Evolutionary conservation across 2,888 invertebrate genomes (phyloP), one percentile per base, ranked within the genome.

Genomic region (Rambutsinella grinnellia): DNA sequence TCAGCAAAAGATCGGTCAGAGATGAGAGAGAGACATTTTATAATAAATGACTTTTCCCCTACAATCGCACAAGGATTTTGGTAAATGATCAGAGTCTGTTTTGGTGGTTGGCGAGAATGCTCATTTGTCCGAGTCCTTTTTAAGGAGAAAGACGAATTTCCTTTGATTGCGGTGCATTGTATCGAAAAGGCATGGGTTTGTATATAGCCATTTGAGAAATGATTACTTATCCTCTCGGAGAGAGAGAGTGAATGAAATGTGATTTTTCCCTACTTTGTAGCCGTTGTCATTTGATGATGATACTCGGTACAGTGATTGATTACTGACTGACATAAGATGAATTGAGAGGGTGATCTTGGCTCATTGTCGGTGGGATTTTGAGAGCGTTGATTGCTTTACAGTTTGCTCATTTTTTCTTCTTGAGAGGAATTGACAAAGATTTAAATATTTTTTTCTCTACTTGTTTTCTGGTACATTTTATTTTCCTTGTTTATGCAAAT

Each of bases 41-140:
- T 60, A 72, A 72, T 72, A 66, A 72, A 72, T 72, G 72, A 72
- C 72, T 72, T 66, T 71, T 71, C 65, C 58, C 58, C 63, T 66
- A 66, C 72, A 72, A 72, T 72, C 72, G 66, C 24, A 56, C 17
- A 53, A 54, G 8, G 28, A 8, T 36, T 36, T 36, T 36, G 36
- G 28, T 3, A 51, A 19, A 63, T 63, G 63, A 63, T 51, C 27
- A 51, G 51, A 19, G 54, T 21, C 53, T 62, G n/a, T 56, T 57
- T 24, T 63, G 23, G 36, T 62, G 36, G 36, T 36, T 36, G 36
- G 36, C 13, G 36, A 36, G 36, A 24, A 28, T 2, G 56, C 49
- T 65, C 44, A 63, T 65, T 71, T 57, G 57, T 71, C 51, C 57
- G 56, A 71, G 57, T 47, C 56, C 71, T 46, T 63, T 44, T 72